Base-by-base conservation (phyloP, 2,888 invertebrate species). In the Drosophila leonis region DNA sequence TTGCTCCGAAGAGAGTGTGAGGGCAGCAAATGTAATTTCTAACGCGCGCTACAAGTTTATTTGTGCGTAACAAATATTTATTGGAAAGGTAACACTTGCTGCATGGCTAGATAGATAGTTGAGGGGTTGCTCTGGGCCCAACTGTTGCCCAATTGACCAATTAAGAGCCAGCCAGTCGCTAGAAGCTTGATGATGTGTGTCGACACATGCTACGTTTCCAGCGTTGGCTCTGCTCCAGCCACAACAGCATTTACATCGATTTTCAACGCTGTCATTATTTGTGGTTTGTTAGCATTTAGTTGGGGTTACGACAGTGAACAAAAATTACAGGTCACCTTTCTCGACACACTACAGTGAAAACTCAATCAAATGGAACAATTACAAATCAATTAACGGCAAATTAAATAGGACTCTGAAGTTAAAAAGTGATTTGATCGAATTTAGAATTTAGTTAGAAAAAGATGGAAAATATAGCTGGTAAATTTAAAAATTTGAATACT, bases 61-160 rank as follows among this genome's bases (percentile, higher is more conserved):
- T 90, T 90, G 86, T 86, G 82, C 75, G 77, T 81, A 78, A 83
- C 89, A 90, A 89, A 90, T 90, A 89, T 90, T 90, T 90, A 88
- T 90, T 82, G 91, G 80, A 90, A 90, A 82, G 80, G 78, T 83
- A 88, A 90, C 91, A 89, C 86, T 89, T 88, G 90, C 72, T 57
- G 42, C 82, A 54, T 66, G 12, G 27, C 29, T 33, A 44, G 48
- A 18, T 33, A 8, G 51, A n/a, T n/a, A 37, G 33, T 2, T 0
- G 15, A 31, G 13, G 27, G 33, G 29, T 13, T 15, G 24, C 44
- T 24, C 9, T 10, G 48, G 64, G 63, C 65, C 63, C 69, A 85
- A 85, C 75, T 76, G 78, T 78, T 83, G 74, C 75, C 76, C 80
- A 82, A 80, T 77, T 90, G 89, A 81, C 90, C 87, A 86, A 86